Percentiles rank a stretch among this genome's conserved stretches.
These are phyloP conservation scores for Dendronephthya gigantea DNA, from an alignment of 64 coral and sea anemone genomes.

Conservation along the genomic window DNA sequence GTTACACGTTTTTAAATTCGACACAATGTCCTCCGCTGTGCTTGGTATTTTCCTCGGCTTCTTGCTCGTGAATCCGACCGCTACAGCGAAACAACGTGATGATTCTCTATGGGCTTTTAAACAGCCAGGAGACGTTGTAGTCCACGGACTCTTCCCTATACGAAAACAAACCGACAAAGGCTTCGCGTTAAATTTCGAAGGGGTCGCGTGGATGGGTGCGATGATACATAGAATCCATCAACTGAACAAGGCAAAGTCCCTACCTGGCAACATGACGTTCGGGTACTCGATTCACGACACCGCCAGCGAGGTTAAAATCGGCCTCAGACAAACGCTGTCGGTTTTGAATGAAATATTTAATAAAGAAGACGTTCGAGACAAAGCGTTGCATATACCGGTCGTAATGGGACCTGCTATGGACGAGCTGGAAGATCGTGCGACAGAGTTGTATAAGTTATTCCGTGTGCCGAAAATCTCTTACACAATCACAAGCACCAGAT, in stretches of 20 bases:
- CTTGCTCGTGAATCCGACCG: background rate
- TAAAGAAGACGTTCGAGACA: background rate
- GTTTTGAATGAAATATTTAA: background rate
- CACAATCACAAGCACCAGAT: background rate
- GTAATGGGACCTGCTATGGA: background rate
- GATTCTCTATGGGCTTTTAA: background rate
- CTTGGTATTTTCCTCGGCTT: background rate
- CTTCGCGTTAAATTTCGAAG: background rate
- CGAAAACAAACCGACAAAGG: background rate
- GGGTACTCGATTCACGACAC: background rate
- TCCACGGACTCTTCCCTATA: background rate
- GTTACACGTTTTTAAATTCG: background rate
- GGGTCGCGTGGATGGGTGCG: background rate
- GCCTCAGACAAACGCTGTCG: constrained; percentile 5
- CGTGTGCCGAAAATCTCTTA: background rate
- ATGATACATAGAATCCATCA: background rate
- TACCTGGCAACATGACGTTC: background rate
- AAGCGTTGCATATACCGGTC: background rate
- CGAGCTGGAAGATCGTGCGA: background rate
- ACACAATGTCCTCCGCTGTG: background rate
- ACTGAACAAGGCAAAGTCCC: background rate
- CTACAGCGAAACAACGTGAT: background rate
- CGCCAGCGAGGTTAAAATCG: background rate
- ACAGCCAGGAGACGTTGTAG: background rate
- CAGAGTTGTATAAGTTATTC: background rate